A percentile compares a stretch with the other conserved stretches of the same genome.
These are phyloP conservation scores for Oncorhynchus mykiss DNA, from an alignment of 2,113 vertebrate genomes.

Conservation along the genomic window DNA sequence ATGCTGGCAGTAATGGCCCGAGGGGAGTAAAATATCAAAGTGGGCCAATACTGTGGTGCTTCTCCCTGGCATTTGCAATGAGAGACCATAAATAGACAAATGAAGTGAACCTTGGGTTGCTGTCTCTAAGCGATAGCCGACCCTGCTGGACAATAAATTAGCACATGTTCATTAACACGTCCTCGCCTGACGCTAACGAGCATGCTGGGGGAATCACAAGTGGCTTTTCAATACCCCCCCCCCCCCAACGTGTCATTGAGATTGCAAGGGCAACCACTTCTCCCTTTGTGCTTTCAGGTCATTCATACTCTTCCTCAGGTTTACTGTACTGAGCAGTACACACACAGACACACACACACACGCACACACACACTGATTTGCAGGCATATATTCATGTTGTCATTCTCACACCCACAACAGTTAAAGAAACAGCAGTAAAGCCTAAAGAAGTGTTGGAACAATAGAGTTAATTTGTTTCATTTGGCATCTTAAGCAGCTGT, in stretches of 20 bases:
- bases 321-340: neutral
- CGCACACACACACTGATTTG: neutral
- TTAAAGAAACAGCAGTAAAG: neutral
- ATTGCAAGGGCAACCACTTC: neutral
- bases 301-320: neutral
- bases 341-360: neutral
- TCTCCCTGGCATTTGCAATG: no score
- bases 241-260: neutral
- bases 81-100: neutral
- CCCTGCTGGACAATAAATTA: neutral
- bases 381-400: no score
- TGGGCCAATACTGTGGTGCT: no score
- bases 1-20: no score
- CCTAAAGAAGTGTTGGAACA: neutral
- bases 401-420: neutral
- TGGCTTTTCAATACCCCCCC: neutral
- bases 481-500: neutral
- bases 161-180: slow-evolving; percentile 16
- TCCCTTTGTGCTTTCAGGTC: neutral
- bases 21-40: no score
- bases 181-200: neutral
- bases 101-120: neutral
- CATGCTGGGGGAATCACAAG: neutral
- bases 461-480: slow-evolving; percentile 2
- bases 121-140: neutral